Conservation (phyloP, 2,113 vertebrate genomes). For the Miniopterus natalensis region DNA sequence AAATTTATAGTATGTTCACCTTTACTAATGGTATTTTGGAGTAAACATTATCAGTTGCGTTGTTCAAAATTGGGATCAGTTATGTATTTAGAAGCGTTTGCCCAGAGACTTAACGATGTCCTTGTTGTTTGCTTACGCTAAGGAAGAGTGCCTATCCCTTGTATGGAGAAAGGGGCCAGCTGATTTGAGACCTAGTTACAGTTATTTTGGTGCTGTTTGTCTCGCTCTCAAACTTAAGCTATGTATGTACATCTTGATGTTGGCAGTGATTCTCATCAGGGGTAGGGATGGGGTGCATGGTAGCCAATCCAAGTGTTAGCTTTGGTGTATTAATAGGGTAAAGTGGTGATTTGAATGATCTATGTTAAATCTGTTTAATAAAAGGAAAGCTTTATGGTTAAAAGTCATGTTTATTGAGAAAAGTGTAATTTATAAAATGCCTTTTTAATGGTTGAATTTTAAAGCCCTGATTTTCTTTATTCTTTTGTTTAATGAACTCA, state of each 20-base stretch:
- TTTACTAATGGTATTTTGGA: neutral
- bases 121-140: neutral
- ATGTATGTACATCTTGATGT: neutral
- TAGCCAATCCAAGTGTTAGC: neutral
- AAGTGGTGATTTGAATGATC: constrained; percentile 15
- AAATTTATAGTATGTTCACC: neutral
- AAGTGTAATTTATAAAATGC: neutral
- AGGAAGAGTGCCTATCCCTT: neutral
- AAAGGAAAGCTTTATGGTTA: neutral
- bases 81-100: constrained; percentile 2
- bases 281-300: neutral
- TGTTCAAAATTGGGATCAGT: neutral
- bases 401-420: neutral
- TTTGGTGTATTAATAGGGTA: neutral
- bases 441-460: neutral
- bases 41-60: constrained; percentile 2
- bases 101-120: neutral
- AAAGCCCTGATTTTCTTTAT: neutral
- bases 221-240: neutral
- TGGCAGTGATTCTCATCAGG: neutral
- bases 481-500: neutral
- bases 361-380: constrained; percentile 32
- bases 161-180: neutral
- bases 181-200: neutral
- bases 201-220: neutral